Percentiles rank a stretch among this genome's conserved stretches.
phyloP scores from a whole-genome alignment of 92 coral and sea anemone genomes.

The Epizoanthus illoricatus region DNA sequence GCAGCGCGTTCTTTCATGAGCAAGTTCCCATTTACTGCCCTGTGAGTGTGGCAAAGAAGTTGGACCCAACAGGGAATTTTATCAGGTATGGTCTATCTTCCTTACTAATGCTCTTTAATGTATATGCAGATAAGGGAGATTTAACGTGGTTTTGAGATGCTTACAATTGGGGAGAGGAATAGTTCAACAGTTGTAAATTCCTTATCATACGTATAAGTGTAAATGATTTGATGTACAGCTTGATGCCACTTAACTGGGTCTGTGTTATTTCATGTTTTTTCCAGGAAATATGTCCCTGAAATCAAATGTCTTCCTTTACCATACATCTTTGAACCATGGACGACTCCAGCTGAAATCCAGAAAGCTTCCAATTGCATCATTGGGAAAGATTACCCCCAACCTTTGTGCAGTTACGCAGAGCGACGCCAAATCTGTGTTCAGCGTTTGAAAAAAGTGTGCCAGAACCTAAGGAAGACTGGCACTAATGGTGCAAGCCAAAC shows the following conservation, averaged over 20 bases:
- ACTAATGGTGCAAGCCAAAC: conserved; percentile 50
- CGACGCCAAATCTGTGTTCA: conserved; percentile 66
- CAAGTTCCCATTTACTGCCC: conserved; percentile 87
- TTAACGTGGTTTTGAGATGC: no score
- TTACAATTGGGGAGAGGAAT: no score
- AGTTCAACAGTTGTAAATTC: no score
- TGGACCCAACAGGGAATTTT: conserved; percentile 81
- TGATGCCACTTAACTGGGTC: no score
- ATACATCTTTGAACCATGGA: conserved; percentile 92
- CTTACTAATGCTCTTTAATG: no score
- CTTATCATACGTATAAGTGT: no score
- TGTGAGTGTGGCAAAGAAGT: conserved; percentile 80
- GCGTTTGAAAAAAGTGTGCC: conserved; percentile 64
- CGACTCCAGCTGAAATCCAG: conserved; percentile 72
- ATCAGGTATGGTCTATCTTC: conserved; percentile 52
- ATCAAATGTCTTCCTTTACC: conserved; percentile 75
- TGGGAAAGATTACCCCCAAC: conserved; percentile 83
- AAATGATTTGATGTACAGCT: no score
- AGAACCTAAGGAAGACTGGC: conserved; percentile 62
- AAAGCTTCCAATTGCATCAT: conserved; percentile 74
- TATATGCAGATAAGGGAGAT: no score
- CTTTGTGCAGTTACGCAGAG: conserved; percentile 65
- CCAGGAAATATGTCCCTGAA: conserved; percentile 88
- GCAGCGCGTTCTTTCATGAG: conserved; percentile 83
- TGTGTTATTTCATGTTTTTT: neutral